Conservation (phyloP, 2,888 invertebrate species). For the Erynnis tages region DNA sequence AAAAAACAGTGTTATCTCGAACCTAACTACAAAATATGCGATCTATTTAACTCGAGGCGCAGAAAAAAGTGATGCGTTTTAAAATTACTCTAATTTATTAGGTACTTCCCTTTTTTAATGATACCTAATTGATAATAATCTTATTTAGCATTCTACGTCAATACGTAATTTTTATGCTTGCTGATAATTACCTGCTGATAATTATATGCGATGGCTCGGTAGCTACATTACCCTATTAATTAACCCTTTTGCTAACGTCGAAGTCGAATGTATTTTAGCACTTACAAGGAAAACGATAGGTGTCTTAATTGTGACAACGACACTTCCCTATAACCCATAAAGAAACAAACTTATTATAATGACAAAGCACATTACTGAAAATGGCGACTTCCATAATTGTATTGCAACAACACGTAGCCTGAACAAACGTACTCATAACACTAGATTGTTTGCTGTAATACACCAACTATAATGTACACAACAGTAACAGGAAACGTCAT, state of each 20-base stretch:
- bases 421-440: too few species aligned
- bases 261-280: slow-evolving; percentile 12
- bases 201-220: slow-evolving; percentile 3
- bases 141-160: slow-evolving; percentile 22
- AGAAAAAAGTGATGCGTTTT: slow-evolving; percentile 21
- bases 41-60: slow-evolving; percentile 16
- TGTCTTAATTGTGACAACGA: too few species aligned
- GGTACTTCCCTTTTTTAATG: slow-evolving; percentile 25
- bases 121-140: slow-evolving; percentile 28
- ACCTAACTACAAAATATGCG: slow-evolving; percentile 7
- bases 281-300: slow-evolving; percentile 1
- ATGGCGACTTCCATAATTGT: too few species aligned
- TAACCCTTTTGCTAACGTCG: slow-evolving; percentile 3
- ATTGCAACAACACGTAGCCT: too few species aligned
- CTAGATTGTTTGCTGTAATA: too few species aligned
- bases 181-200: slow-evolving; percentile 12
- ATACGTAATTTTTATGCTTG: slow-evolving; percentile 24
- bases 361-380: too few species aligned
- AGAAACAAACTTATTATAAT: background rate
- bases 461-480: too few species aligned
- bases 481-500: slow-evolving; percentile 18
- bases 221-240: slow-evolving; percentile 16
- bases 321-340: too few species aligned
- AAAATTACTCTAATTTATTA: slow-evolving; percentile 23
- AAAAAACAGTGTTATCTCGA: background rate